Conservation (phyloP, 2,888 invertebrate species). For the Drosophila meridionalis region DNA sequence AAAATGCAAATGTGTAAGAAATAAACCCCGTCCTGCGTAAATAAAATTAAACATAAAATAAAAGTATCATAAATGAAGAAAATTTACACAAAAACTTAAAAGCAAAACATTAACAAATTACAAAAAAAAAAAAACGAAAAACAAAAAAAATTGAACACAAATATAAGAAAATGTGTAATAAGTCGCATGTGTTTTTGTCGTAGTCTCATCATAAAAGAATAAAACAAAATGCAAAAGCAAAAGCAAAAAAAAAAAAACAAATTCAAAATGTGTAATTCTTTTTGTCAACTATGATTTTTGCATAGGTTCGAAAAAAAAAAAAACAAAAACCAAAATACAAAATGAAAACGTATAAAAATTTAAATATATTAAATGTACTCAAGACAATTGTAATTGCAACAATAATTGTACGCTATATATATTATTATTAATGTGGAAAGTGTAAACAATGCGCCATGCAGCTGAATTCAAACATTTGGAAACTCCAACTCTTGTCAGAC, state of each 20-base stretch:
- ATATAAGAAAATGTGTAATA: conserved; percentile 59
- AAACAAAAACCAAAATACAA: conserved; percentile 3
- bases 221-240: conserved; percentile 23
- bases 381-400: conserved; percentile 85
- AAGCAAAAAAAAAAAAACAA: conserved; percentile 26
- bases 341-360: conserved; percentile 67
- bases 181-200: conserved; percentile 81
- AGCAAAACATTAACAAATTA: conserved; percentile 60
- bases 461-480: conserved; percentile 31
- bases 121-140: conserved; percentile 56
- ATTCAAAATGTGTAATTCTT: conserved; percentile 67
- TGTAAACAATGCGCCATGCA: conserved; percentile 46
- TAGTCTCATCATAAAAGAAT: conserved; percentile 74
- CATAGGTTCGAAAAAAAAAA: conserved; percentile 59
- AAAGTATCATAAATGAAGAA: conserved; percentile 74
- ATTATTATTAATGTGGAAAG: conserved; percentile 73
- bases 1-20: conserved; percentile 80
- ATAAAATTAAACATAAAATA: conserved; percentile 77
- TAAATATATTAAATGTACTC: conserved; percentile 83
- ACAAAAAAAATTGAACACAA: conserved; percentile 60
- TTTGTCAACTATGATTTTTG: conserved; percentile 77
- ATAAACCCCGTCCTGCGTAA: conserved; percentile 84
- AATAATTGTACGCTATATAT: conserved; percentile 84
- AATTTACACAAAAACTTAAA: conserved; percentile 81
- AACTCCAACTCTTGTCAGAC: conserved; percentile 9